Evolutionary conservation across 2,113 vertebrate species (phyloP), one percentile per base, ranked within the genome.

Genomic region (Brachypteracias leptosomus): DNA sequence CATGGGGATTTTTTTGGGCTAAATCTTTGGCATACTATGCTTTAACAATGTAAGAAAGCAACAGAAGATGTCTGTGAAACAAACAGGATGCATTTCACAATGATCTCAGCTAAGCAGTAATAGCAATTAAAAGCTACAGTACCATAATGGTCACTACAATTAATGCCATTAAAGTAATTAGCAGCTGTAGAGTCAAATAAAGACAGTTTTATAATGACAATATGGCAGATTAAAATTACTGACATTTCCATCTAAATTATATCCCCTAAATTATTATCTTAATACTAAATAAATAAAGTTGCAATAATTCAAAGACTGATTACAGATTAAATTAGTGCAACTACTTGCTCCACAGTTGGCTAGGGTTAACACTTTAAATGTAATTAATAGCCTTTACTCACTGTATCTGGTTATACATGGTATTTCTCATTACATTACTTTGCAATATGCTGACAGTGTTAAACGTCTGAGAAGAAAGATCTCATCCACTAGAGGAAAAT

Each of bases 171-270:
- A 97, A 97, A 97, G 83, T 97, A 98, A 98, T 98, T 97, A 98
- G 96, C 96, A 98, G 97, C 97, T 98, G 97, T 96, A 98, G 96
- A 96, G 98, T 98, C 98, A 98, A 97, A 97, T 97, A 98, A 97
- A 98, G 97, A 97, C 96, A 98, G 92, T 91, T 97, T 91, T 95
- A 93, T 96, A 97, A 97, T 94, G 96, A 96, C 97, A 98, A 94
- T 97, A 97, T 84, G 91, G 91, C 93, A 95, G 93, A 91, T 93
- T 89, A 97, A 98, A 98, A 98, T 98, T 98, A 98, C 96, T 97
- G 97, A 96, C 96, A 96, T 98, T 98, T 98, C 95, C 85, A 94
- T 96, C 96, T 97, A 97, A 98, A 98, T 98, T 97, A 97, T 97
- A 97, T 96, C 97, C 96, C 78, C 94, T 95, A 98, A 98, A 98